A percentile compares a stretch with the other conserved stretches of the same genome.
Evolutionary conservation across 2,888 invertebrate genomes (phyloP).

Genomic region (Leptinotarsa haldemani): DNA sequence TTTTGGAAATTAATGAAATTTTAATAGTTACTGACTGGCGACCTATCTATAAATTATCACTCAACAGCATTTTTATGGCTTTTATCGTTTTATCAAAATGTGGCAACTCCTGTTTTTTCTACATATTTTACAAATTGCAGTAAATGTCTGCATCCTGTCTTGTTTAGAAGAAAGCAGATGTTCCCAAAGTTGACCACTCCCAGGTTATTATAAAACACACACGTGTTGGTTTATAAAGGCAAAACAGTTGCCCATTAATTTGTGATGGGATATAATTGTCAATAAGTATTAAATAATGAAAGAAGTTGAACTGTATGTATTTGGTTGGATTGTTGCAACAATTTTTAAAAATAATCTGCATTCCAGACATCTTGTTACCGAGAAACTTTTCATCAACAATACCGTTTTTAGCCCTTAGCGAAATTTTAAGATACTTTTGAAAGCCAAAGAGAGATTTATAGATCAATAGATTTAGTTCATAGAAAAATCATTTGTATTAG

Average conservation of each 20-base stretch:
- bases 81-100: conserved; percentile 6
- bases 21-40: background rate
- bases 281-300: too few species aligned
- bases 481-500: too few species aligned
- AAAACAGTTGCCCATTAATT: background rate
- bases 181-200: conserved; percentile 34
- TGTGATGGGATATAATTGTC: background rate
- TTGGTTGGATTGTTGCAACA: too few species aligned
- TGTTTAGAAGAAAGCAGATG: conserved; percentile 35
- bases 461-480: too few species aligned
- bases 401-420: too few species aligned
- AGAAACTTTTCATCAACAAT: too few species aligned
- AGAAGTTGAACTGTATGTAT: too few species aligned
- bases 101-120: background rate
- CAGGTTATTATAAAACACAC: conserved; percentile 32
- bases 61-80: background rate
- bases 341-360: too few species aligned
- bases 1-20: background rate
- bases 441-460: too few species aligned
- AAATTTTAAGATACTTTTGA: too few species aligned
- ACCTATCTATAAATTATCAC: background rate
- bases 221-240: conserved; percentile 22
- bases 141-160: conserved; percentile 29
- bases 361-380: too few species aligned
- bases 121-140: background rate